Conservation (phyloP, 2,113 vertebrate genomes). For the Casuarius casuarius region DNA sequence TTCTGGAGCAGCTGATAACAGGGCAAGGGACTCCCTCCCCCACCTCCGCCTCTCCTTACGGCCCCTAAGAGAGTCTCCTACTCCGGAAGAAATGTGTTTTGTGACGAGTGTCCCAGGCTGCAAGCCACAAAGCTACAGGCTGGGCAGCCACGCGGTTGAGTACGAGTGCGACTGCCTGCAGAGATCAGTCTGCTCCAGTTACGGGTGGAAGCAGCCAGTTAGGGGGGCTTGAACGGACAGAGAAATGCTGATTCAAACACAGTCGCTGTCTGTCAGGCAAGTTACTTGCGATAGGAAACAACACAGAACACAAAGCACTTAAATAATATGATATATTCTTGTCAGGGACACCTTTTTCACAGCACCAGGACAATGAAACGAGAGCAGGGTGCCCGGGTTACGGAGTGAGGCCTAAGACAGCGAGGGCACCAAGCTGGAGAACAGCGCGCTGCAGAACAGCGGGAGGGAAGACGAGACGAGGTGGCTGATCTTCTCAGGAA, state of each 20-base stretch:
- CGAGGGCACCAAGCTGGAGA: background rate
- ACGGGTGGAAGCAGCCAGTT: background rate
- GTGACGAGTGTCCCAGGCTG: background rate
- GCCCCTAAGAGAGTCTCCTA: background rate
- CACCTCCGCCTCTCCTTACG: background rate
- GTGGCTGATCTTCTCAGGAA: background rate
- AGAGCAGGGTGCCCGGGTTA: background rate
- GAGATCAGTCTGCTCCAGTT: background rate
- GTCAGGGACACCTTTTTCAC: background rate
- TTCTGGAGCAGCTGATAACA: background rate
- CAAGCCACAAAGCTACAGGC: background rate
- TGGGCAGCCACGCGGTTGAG: background rate
- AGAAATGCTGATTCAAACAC: background rate
- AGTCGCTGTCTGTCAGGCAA: background rate
- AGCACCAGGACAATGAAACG: background rate
- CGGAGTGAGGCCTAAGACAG: background rate
- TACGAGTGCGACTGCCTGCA: background rate
- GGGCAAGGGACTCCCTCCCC: background rate
- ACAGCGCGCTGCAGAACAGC: fast-evolving
- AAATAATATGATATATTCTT: background rate
- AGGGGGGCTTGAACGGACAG: too few species aligned
- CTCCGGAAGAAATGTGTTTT: background rate
- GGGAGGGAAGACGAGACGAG: background rate
- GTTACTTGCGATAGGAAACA: background rate
- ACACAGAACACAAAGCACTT: background rate